Conservation (phyloP, 2,888 invertebrate genomes). For the Ceramica pisi region DNA sequence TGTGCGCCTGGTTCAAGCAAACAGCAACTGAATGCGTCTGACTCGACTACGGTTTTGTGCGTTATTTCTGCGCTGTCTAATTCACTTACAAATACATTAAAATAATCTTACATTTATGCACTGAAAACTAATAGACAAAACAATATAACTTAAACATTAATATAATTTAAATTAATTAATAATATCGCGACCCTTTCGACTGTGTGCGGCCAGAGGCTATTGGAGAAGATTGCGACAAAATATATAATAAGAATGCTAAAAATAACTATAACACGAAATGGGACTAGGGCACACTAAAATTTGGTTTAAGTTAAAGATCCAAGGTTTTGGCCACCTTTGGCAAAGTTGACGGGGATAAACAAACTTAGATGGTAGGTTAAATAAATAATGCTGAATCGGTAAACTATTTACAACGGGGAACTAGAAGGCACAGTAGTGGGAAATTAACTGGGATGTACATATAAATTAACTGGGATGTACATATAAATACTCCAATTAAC, state of each 20-base stretch:
- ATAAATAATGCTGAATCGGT: constrained; percentile 65
- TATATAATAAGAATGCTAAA: constrained; percentile 66
- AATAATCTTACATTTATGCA: constrained; percentile 55
- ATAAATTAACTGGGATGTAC: constrained; percentile 66
- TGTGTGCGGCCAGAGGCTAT: constrained; percentile 62
- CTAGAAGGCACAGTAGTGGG: constrained; percentile 89
- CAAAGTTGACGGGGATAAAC: constrained; percentile 53
- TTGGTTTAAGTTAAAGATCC: constrained; percentile 61
- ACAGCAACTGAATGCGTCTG: constrained; percentile 1
- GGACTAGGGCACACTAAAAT: constrained; percentile 78
- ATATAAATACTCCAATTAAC: constrained; percentile 53
- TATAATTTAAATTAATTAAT: constrained; percentile 55
- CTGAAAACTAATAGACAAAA: constrained; percentile 66
- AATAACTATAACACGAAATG: constrained; percentile 72
- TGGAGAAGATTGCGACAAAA: constrained; percentile 52
- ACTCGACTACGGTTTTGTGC: constrained; percentile 42
- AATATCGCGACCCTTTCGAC: constrained; percentile 75
- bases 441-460: constrained; percentile 71
- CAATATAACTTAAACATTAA: constrained; percentile 49
- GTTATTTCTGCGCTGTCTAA: constrained; percentile 24
- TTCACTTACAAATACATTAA: constrained; percentile 26
- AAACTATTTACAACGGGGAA: constrained; percentile 84
- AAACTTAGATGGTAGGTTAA: constrained; percentile 54
- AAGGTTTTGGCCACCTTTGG: constrained; percentile 69
- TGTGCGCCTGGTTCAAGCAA: constrained; percentile 22